A percentile compares a stretch with the other conserved stretches of the same genome.
Conservation (phyloP, 2,888 invertebrate species). For the Ophonus ardosiacus region DNA sequence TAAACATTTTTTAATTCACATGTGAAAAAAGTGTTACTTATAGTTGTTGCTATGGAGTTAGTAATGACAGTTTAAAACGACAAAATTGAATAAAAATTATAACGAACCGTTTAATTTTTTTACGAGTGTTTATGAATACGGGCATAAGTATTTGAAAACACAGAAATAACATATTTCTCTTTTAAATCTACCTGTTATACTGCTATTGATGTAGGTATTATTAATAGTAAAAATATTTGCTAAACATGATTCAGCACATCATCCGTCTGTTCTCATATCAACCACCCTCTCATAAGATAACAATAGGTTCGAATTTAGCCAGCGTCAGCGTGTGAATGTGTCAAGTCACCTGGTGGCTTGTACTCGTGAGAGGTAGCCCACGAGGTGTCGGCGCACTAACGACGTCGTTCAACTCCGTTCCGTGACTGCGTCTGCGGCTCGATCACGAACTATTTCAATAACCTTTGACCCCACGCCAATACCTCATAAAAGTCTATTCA, state of each 20-base stretch:
- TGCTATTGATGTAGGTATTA: background rate
- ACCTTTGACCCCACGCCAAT: conserved; percentile 65
- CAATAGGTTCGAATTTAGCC: background rate
- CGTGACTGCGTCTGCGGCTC: conserved; percentile 53
- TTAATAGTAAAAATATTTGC: background rate
- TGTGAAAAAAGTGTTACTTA: too few species aligned
- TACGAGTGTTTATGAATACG: too few species aligned
- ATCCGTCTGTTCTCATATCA: background rate
- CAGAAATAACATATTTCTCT: background rate
- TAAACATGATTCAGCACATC: background rate
- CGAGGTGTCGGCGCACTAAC: conserved; percentile 56
- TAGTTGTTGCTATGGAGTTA: too few species aligned
- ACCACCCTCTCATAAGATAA: background rate
- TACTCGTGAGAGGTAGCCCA: conserved; percentile 39
- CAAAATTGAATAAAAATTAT: too few species aligned
- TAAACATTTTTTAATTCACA: too few species aligned
- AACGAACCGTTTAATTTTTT: too few species aligned
- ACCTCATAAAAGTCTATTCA: conserved; percentile 66
- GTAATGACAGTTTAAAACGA: too few species aligned
- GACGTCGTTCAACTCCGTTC: conserved; percentile 37
- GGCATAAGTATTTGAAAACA: background rate
- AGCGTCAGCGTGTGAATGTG: background rate
- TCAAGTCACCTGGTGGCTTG: conserved; percentile 15
- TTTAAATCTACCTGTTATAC: background rate
- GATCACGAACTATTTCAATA: conserved; percentile 63